These are phyloP conservation scores for Leptura quadrifasciata DNA, from an alignment of 2,888 invertebrate genomes.

Conservation along the genomic window DNA sequence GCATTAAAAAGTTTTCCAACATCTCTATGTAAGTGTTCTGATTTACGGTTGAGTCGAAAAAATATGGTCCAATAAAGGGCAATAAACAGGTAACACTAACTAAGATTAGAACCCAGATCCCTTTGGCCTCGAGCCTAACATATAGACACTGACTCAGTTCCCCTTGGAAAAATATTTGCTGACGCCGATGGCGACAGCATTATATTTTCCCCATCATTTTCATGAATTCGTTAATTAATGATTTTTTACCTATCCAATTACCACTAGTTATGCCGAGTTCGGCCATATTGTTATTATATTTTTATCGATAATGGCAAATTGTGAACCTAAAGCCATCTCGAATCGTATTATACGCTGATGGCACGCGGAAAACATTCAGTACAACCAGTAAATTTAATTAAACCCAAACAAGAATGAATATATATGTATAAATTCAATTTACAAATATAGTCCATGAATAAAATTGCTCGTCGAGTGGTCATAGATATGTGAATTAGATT, in stretches of 20 bases:
- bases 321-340: neutral
- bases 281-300: neutral
- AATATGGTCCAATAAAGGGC: too few relatives aligned
- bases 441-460: constrained; percentile 14
- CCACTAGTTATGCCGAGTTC: neutral
- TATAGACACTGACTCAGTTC: too few relatives aligned
- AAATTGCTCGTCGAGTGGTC: constrained; percentile 16
- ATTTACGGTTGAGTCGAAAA: too few relatives aligned
- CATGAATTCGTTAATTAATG: neutral
- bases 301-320: neutral
- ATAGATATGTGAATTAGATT: constrained; percentile 12
- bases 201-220: neutral
- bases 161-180: too few relatives aligned
- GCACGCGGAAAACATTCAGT: constrained; percentile 1
- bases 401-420: constrained; percentile 11
- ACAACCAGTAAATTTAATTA: constrained; percentile 13
- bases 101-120: too few relatives aligned
- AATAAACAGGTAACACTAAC: too few relatives aligned
- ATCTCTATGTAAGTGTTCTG: too few relatives aligned
- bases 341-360: neutral
- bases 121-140: too few relatives aligned
- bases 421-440: constrained; percentile 7
- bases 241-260: neutral
- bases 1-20: too few relatives aligned
- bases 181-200: too few relatives aligned